Percentiles rank a stretch among this genome's conserved stretches.
phyloP scores from a whole-genome alignment of 2,113 vertebrate species.

The Manacus vitellinus region DNA sequence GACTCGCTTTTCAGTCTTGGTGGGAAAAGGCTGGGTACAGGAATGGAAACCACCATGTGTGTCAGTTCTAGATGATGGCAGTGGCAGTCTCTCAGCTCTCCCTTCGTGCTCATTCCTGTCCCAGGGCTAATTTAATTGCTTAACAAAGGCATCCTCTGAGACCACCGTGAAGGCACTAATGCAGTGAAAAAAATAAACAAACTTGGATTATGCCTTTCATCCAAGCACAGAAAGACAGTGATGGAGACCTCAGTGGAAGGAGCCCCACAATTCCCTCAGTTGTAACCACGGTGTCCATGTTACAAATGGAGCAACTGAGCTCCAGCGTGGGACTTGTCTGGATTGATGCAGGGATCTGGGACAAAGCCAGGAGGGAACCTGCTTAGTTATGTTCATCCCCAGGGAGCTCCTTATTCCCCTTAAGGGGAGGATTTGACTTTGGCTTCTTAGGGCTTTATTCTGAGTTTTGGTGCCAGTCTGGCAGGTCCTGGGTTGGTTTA shows the following conservation, averaged over 20 bases:
- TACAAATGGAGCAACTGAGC: not conserved
- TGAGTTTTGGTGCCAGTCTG: not conserved
- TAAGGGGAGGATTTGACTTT: not conserved
- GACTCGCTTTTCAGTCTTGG: not conserved
- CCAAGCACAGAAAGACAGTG: accelerated
- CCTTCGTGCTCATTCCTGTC: not conserved
- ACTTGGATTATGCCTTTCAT: not conserved
- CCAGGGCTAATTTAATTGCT: not conserved
- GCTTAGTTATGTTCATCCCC: not conserved
- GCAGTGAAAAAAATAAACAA: not conserved
- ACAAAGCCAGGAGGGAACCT: not conserved
- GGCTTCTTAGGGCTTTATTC: not conserved
- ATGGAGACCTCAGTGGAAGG: not conserved
- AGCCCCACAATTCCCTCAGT: accelerated
- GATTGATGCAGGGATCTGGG: not conserved
- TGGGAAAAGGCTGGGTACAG: not conserved
- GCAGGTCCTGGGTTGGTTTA: not conserved
- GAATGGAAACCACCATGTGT: not conserved
- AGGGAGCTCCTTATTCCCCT: not conserved
- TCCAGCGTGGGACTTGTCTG: accelerated
- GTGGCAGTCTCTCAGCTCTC: not conserved
- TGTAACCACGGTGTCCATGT: accelerated
- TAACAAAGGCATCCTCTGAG: not conserved
- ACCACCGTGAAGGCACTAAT: not conserved
- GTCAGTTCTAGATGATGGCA: not conserved